A percentile compares a stretch with the other conserved stretches of the same genome.
phyloP scores from a whole-genome alignment of 2,113 vertebrate genomes.

The Clarias macrocephalus region DNA sequence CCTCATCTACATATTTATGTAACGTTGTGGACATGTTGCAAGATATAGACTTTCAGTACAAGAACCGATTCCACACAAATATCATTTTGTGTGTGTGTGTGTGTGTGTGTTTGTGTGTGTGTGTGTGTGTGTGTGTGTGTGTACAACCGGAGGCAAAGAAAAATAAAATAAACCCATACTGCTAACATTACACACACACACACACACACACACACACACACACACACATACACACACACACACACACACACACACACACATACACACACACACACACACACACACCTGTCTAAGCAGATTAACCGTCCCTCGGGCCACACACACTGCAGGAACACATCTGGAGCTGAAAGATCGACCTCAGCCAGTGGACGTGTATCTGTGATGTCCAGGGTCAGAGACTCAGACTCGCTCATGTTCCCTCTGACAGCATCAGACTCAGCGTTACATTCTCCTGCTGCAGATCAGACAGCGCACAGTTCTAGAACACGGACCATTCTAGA shows the following conservation, averaged over 20 bases:
- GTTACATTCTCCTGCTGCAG: neutral
- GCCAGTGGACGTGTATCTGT: neutral
- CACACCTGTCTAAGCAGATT: conserved; percentile 66
- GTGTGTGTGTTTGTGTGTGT: conserved; percentile 5
- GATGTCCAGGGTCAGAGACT: neutral
- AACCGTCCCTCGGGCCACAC: conserved; percentile 68
- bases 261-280: conserved; percentile 36
- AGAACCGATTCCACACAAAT: neutral
- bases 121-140: conserved; percentile 4
- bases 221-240: conserved; percentile 4
- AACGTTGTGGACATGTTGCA: neutral
- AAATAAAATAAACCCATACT: neutral
- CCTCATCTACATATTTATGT: neutral
- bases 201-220: conserved; percentile 44
- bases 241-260: conserved; percentile 46
- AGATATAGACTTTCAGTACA: neutral
- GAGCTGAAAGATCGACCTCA: neutral
- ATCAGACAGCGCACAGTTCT: neutral
- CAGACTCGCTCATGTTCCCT: neutral
- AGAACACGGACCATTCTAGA: neutral
- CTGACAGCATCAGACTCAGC: neutral
- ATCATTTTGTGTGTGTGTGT: neutral
- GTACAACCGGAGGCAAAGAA: conserved; percentile 60
- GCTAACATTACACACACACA: neutral
- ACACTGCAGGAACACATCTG: conserved; percentile 3